A percentile compares a stretch with the other conserved stretches of the same genome.
These are phyloP conservation scores for Drosophila peninsularis DNA, from an alignment of 2,888 invertebrate species.

Conservation along the genomic window DNA sequence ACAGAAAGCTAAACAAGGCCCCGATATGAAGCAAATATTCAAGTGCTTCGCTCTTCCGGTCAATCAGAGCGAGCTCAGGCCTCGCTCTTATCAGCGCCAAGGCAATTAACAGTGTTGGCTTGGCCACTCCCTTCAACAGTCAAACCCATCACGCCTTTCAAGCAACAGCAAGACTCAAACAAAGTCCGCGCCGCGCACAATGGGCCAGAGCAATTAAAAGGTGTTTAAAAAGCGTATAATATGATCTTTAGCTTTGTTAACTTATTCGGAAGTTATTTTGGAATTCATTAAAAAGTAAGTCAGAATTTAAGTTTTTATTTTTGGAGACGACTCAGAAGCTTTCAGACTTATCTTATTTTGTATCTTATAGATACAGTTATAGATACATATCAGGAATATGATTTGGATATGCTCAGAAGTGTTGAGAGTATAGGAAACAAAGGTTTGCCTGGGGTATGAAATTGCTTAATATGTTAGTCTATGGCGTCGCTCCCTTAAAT, in stretches of 20 bases:
- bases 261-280: conserved; percentile 1
- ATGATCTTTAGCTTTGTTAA: neutral
- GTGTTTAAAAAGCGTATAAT: neutral
- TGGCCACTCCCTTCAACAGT: conserved; percentile 41
- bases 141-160: conserved; percentile 28
- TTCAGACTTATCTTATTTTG: neutral
- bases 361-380: neutral
- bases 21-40: conserved; percentile 33
- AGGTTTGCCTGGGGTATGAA: too few species aligned
- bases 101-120: conserved; percentile 32
- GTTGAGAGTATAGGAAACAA: too few species aligned
- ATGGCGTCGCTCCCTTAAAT: neutral
- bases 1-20: conserved; percentile 30
- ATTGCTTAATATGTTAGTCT: too few species aligned
- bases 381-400: neutral
- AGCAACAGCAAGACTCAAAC: conserved; percentile 17
- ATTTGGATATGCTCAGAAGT: too few species aligned
- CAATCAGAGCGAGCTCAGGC: conserved; percentile 15
- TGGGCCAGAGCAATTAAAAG: conserved; percentile 20
- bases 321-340: neutral
- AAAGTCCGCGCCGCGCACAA: conserved; percentile 21
- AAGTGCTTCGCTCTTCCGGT: conserved; percentile 48
- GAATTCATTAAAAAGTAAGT: neutral
- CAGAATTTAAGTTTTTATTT: conserved; percentile 1
- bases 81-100: conserved; percentile 33